Base-by-base conservation (phyloP, 37 sponge, comb jelly and placozoan species). In the Mnemiopsis leidyi region DNA sequence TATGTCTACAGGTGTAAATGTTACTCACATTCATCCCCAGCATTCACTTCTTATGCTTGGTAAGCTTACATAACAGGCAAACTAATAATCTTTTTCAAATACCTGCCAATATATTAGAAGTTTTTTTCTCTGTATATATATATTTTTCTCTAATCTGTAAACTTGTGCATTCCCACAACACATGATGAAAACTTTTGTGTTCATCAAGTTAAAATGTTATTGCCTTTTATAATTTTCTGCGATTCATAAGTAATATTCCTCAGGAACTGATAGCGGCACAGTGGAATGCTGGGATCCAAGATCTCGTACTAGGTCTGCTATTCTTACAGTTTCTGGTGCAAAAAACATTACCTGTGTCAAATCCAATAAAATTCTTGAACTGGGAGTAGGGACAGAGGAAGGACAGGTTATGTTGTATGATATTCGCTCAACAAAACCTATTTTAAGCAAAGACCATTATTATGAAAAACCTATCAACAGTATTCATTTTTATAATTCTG, bases 231-330 rank as follows among this genome's bases (percentile, higher is more conserved):
- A 83, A 9, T 39, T 18, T 83, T 23, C 85, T 83, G 5, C 23
- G n/a, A n/a, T 48, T 48, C 5, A 48, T 48, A 48, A 48, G 13
- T 48, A 48, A 48, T 48, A 48, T 48, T 33, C 68, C 33, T 67
- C 68, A 92, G 68, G 69, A 2, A 68, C 68, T 92, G 69, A 69
- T 9, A 92, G 32, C 68, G 92, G 82, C 34, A 79, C 82, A 18
- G 95, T 98, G 76, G 98, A 97, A 92, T 97, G 97, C 92, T 98
- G 97, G 97, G 98, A 98, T 85, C 98, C 98, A 18, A 94, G 98
- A 18, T 96, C 96, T 0, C 32, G 88, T 28, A 30, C 92, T 30
- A 61, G 96, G 69, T 96, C 37, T 9, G 98, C 96, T 2, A 68
- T 67, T 20, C 93, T 98, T 68, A 35, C 39, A 16, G 48, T 97